Percentiles rank a stretch among this genome's conserved stretches.
Evolutionary conservation across 2,888 invertebrate species (phyloP).

Genomic region (Crepidodera aurea): DNA sequence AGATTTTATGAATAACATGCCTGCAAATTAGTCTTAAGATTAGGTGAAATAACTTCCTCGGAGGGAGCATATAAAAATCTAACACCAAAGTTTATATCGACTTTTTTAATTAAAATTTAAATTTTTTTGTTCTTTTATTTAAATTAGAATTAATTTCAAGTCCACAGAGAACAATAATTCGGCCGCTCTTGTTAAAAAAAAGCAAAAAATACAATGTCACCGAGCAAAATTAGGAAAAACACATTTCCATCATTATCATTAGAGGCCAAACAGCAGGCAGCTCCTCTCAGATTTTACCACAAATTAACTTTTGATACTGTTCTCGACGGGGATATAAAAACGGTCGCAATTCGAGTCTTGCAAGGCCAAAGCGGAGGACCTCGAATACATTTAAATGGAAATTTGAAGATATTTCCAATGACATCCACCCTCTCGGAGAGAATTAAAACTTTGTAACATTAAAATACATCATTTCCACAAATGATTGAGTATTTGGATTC

Average conservation of each 20-base stretch:
- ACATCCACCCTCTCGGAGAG: slow-evolving; percentile 50
- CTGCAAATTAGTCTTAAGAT: too few species aligned
- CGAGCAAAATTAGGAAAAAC: slow-evolving; percentile 48
- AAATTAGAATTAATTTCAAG: slow-evolving; percentile 18
- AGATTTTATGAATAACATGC: too few species aligned
- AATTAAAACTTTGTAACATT: slow-evolving; percentile 61
- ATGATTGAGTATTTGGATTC: slow-evolving; percentile 61
- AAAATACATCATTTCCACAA: slow-evolving; percentile 62
- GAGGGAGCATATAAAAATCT: too few species aligned
- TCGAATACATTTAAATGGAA: slow-evolving; percentile 62
- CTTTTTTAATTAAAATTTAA: slow-evolving; percentile 18
- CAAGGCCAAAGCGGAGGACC: slow-evolving; percentile 46
- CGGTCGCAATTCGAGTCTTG: slow-evolving; percentile 57
- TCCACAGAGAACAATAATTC: slow-evolving; percentile 21
- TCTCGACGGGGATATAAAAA: slow-evolving; percentile 62
- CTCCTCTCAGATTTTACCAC: slow-evolving; percentile 61
- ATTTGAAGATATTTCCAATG: slow-evolving; percentile 60
- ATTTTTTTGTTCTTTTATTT: slow-evolving; percentile 3
- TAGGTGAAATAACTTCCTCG: too few species aligned
- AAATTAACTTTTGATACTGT: slow-evolving; percentile 63
- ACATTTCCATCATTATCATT: slow-evolving; percentile 56
- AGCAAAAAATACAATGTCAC: slow-evolving; percentile 55
- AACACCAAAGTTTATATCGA: too few species aligned
- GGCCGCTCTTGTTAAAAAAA: slow-evolving; percentile 39
- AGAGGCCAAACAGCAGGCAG: slow-evolving; percentile 57